Percentiles rank a stretch among this genome's conserved stretches.
Conservation (phyloP, 1,140 invertebrate species). For the Lordiphosa collinella region DNA sequence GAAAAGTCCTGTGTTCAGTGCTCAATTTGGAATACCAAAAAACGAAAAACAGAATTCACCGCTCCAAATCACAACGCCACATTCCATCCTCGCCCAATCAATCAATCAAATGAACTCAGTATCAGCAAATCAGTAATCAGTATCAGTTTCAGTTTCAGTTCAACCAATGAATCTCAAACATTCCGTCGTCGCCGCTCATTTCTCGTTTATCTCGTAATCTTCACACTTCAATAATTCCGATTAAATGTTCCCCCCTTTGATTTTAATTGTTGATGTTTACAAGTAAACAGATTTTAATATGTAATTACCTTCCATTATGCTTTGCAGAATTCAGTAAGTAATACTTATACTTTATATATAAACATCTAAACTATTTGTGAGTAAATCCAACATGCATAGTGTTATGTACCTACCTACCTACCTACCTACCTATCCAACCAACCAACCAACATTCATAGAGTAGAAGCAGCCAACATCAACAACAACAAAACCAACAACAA, state of each 20-base stretch:
- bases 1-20: conserved; percentile 48
- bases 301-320: conserved; percentile 79
- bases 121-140: conserved; percentile 22
- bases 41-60: not conserved
- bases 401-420: not conserved
- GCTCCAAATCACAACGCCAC: conserved; percentile 26
- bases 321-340: conserved; percentile 80
- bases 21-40: conserved; percentile 23
- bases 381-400: conserved; percentile 68
- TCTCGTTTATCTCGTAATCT: conserved; percentile 54
- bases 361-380: conserved; percentile 75
- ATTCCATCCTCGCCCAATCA: conserved; percentile 37
- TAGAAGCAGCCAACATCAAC: conserved; percentile 22
- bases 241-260: conserved; percentile 54
- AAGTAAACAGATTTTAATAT: conserved; percentile 47
- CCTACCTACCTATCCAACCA: conserved; percentile 1
- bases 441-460: conserved; percentile 12
- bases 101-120: conserved; percentile 22
- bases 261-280: conserved; percentile 12
- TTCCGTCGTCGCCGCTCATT: conserved; percentile 7
- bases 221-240: conserved; percentile 56
- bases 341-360: conserved; percentile 70
- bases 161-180: not conserved
- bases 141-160: conserved; percentile 18
- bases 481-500: not conserved